phyloP scores from a whole-genome alignment of 1,140 invertebrate genomes.

The Atta texana region DNA sequence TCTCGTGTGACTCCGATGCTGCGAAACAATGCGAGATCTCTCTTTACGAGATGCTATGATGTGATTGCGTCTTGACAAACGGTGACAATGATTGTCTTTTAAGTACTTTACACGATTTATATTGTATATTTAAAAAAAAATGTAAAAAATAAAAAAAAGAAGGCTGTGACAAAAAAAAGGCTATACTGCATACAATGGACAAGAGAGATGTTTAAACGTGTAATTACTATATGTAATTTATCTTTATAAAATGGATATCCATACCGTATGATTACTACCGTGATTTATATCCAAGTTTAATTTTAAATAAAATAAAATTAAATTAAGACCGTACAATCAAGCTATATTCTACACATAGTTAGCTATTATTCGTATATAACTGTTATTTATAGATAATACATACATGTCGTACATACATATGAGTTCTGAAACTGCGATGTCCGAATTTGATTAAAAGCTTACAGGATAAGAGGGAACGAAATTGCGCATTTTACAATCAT shows the following conservation, averaged over 20 bases:
- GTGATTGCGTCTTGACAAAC: neutral
- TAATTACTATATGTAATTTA: neutral
- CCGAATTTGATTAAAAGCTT: constrained; percentile 16
- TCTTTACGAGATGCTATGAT: neutral
- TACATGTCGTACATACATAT: no score
- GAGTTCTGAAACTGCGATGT: neutral
- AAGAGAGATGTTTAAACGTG: neutral
- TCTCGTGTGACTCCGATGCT: neutral
- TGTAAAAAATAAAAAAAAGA: no score
- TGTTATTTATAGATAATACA: constrained; percentile 4
- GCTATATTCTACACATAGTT: neutral
- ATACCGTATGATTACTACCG: neutral
- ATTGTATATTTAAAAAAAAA: no score
- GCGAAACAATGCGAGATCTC: neutral
- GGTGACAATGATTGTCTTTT: neutral
- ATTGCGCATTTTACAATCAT: constrained; percentile 8
- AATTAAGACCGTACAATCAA: neutral
- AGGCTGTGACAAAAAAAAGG: neutral
- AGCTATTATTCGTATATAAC: neutral
- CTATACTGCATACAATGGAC: neutral
- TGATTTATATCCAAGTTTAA: neutral
- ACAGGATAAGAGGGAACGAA: neutral
- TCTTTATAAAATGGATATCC: neutral
- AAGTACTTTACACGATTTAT: neutral
- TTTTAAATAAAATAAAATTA: neutral